phyloP scores from a whole-genome alignment of 2,797 vertebrate genomes.

The Pantherophis vulpinus region DNA sequence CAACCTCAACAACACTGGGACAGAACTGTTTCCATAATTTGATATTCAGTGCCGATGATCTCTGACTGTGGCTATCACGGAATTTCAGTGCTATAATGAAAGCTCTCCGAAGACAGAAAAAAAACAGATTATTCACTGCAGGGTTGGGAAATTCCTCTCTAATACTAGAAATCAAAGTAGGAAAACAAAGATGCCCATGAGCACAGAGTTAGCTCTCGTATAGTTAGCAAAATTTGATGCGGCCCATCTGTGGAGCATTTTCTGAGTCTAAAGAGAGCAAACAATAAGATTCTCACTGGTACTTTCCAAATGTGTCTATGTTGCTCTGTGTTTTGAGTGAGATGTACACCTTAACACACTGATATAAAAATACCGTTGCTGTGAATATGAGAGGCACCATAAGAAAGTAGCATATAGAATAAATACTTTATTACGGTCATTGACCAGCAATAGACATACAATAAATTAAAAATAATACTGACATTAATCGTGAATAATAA shows the following conservation, averaged over 20 bases:
- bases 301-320: neutral
- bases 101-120: neutral
- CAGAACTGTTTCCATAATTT: neutral
- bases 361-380: neutral
- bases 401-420: neutral
- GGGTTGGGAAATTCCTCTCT: neutral
- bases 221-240: neutral
- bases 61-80: neutral
- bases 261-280: neutral
- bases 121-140: neutral
- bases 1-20: slow-evolving; percentile 11
- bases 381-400: neutral
- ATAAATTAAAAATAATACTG: too few relatives aligned
- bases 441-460: too few relatives aligned
- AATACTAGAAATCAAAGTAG: neutral
- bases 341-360: too few relatives aligned
- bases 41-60: neutral
- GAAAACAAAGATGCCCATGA: neutral
- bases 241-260: neutral
- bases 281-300: neutral
- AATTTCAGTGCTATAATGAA: neutral
- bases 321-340: neutral
- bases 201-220: neutral
- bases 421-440: too few relatives aligned
- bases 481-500: too few relatives aligned